Percentiles rank a stretch among this genome's conserved stretches.
Evolutionary conservation across 2,797 vertebrate species (phyloP).

Genomic region (Mico argentatus): DNA sequence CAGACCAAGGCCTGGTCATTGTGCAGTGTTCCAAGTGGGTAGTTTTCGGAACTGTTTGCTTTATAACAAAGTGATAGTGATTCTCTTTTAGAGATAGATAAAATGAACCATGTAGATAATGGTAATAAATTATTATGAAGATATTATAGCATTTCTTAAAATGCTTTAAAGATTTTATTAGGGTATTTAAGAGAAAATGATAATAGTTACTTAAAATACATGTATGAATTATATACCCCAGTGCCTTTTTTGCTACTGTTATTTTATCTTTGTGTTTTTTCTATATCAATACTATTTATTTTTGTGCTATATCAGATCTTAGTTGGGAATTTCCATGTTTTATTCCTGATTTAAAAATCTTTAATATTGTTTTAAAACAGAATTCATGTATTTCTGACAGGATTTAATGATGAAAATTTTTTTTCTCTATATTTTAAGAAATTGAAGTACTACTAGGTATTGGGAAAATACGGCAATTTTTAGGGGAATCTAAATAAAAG

Average conservation of each 20-base stretch:
- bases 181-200: not conserved
- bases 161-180: not conserved
- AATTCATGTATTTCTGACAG: not conserved
- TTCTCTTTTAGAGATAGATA: not conserved
- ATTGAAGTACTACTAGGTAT: not conserved
- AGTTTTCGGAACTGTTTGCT: not conserved
- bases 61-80: not conserved
- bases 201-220: not conserved
- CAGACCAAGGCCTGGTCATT: not conserved
- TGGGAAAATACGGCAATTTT: not conserved
- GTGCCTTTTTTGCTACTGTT: not conserved
- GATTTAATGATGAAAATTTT: not conserved
- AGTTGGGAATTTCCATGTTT: constrained; percentile 25
- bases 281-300: not conserved
- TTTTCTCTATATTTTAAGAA: not conserved
- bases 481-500: not conserved
- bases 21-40: not conserved
- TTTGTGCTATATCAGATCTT: not conserved
- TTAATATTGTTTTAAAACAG: not conserved
- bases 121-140: not conserved
- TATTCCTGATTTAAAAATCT: not conserved
- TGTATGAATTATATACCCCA: not conserved
- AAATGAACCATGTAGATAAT: not conserved
- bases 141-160: constrained; percentile 18
- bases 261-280: not conserved